Conservation (phyloP, 2,888 invertebrate species). For the Drosophila mimetica region DNA sequence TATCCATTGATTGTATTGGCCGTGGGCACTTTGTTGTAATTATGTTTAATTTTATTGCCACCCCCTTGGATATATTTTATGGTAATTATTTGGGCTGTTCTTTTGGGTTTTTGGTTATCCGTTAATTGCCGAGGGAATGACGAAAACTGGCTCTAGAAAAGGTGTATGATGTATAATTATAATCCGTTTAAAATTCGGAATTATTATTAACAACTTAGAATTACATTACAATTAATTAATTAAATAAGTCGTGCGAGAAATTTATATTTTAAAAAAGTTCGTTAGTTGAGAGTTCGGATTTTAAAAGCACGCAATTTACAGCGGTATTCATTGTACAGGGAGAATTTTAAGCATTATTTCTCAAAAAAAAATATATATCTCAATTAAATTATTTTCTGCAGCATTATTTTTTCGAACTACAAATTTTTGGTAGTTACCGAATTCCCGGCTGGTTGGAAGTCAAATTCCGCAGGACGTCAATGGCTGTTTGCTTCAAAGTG, state of each 20-base stretch:
- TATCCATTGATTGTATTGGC: conserved; percentile 20
- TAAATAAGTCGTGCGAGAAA: too few relatives aligned
- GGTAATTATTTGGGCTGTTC: conserved; percentile 36
- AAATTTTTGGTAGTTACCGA: background rate
- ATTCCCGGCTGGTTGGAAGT: conserved; percentile 6
- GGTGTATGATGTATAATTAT: too few relatives aligned
- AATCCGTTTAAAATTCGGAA: too few relatives aligned
- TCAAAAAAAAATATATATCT: too few relatives aligned
- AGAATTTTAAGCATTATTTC: too few relatives aligned
- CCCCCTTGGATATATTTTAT: conserved; percentile 27
- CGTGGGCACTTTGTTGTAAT: conserved; percentile 62
- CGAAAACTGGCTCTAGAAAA: conserved; percentile 3
- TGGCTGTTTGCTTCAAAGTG: conserved; percentile 11
- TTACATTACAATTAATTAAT: too few relatives aligned
- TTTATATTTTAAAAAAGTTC: too few relatives aligned
- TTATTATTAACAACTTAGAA: too few relatives aligned
- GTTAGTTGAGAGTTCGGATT: too few relatives aligned
- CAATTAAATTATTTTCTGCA: background rate
- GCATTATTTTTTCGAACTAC: background rate
- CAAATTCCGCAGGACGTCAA: conserved; percentile 6
- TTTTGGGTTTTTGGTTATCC: conserved; percentile 29
- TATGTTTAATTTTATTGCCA: conserved; percentile 74
- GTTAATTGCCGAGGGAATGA: conserved; percentile 48
- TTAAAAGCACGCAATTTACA: too few relatives aligned
- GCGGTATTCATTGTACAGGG: too few relatives aligned